Evolutionary conservation across 2,797 vertebrate species (phyloP), one percentile per base, ranked within the genome.

Genomic region (Onychomys arenicola): DNA sequence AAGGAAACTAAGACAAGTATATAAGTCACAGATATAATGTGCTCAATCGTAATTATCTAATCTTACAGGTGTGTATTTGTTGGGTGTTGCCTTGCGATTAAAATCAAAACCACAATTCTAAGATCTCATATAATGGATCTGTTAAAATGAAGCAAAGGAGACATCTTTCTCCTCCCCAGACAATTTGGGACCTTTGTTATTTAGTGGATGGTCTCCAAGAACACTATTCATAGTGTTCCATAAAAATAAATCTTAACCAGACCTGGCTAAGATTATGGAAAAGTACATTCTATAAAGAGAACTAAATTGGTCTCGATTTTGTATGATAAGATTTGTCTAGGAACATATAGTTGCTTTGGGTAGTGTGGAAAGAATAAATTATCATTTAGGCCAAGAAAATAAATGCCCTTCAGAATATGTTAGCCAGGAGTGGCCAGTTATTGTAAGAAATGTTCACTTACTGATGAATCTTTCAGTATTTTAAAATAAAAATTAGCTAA

Each of bases 401-500:
- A 83, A 63, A 49, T 37, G 19, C 63, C 23, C 85, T 86, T 87
- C 55, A 52, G 59, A 94, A 49, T 91, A 29, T 40, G 77, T 7
- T 80, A 69, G 34, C 0, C 52, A 23, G 57, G 25, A 46, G 8
- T 61, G 7, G 61, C 37, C 17, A 49, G n/a, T 34, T 34, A 87
- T 19, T 86, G 16, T 17, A 55, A 16, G 16, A 17, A 82, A 57
- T 17, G 2, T 59, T 81, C 73, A 14, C 23, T 69, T 63, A 67
- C 2, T 91, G 19, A 57, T 84, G 6, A 71, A 55, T 61, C 27
- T 67, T 82, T 90, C n/a, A 23, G 61, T 55, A 16, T 32, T 88
- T 89, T 40, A 43, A 40, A 88, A 89, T 27, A 78, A 25, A 93
- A 76, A 80, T 87, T 80, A 88, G 90, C 87, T 93, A 78, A 10